A percentile compares a stretch with the other conserved stretches of the same genome.
These are phyloP conservation scores for Siniperca chuatsi DNA, from an alignment of 2,113 vertebrate species.

Conservation along the genomic window DNA sequence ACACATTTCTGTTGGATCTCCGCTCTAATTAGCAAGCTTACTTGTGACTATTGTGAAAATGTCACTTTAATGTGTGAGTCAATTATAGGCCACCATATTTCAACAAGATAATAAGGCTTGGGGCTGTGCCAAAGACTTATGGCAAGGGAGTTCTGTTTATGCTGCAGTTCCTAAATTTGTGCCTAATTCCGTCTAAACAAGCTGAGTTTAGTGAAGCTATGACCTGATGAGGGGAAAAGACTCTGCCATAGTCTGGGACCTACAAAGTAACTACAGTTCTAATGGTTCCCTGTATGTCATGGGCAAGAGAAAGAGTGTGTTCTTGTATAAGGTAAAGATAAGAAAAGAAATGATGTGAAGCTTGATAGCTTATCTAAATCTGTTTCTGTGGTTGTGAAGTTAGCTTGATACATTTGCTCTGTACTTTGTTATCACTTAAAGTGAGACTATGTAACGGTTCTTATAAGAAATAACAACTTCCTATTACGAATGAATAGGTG, in stretches of 20 bases:
- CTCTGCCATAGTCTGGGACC: not conserved
- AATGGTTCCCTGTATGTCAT: not conserved
- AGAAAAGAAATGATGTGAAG: not conserved
- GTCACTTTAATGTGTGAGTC: slow-evolving; percentile 55
- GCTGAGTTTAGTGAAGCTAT: slow-evolving; percentile 2
- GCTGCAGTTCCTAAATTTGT: slow-evolving; percentile 34
- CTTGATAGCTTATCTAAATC: not conserved
- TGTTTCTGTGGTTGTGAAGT: not conserved
- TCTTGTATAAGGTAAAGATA: not conserved
- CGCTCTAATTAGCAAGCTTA: slow-evolving; percentile 55
- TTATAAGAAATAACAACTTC: not conserved
- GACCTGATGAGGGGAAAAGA: slow-evolving; percentile 2
- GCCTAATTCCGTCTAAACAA: slow-evolving; percentile 32
- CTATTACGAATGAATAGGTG: not conserved
- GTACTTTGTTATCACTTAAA: not conserved
- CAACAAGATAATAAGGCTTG: slow-evolving; percentile 52
- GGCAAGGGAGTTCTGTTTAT: slow-evolving; percentile 35
- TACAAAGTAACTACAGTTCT: not conserved
- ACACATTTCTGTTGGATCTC: slow-evolving; percentile 38
- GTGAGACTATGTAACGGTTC: not conserved
- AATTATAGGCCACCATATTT: slow-evolving; percentile 60
- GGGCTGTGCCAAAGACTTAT: slow-evolving; percentile 25
- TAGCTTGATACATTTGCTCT: not conserved
- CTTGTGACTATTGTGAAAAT: slow-evolving; percentile 59
- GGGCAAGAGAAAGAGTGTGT: not conserved